Evolutionary conservation across 2,113 vertebrate species (phyloP), one percentile per base, ranked within the genome.

Genomic region (Siphamia tubifer): DNA sequence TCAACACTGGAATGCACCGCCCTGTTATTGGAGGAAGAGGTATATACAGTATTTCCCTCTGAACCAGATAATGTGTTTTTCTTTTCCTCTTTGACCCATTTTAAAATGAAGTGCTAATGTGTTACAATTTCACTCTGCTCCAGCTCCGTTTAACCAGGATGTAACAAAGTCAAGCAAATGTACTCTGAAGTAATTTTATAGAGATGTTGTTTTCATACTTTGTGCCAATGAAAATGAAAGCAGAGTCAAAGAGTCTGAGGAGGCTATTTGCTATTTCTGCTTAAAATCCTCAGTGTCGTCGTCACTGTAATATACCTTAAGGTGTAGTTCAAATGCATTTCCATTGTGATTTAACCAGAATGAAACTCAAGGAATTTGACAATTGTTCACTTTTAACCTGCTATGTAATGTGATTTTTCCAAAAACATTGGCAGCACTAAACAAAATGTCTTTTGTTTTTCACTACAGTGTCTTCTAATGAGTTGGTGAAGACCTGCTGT

Each of bases 401-500:
- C 62, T 23, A 38, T 56, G 58, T 53, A 2, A 39, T 62, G 47
- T 62, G 20, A 21, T 56, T 61, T 61, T 10, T 52, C 34, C 53
- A 57, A 30, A 72, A 74, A 53, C 38, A 4, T 55, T 36, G 57
- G 54, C 48, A 57, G 39, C 38, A 57, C 52, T 53, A 27, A 70
- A 36, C 64, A 75, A 40, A 70, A 68, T 56, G 57, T 66, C 19
- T 65, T 81, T 76, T 83, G 75, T 71, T 39, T 40, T 56, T 73
- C 39, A 20, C 74, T 79, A 2, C 80, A 95, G 94, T 90, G 75
- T 94, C 96, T 72, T 92, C 92, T 5, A 94, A 92, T 77, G 94
- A 96, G 21, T 35, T 96, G 84, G 90, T 96, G 1, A 94, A 93
- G 75, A 89, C 86, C 2, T 99, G 97, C 88, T 99, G 96, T 21